These are phyloP conservation scores for Siniperca knerii DNA, from an alignment of 2,113 vertebrate species.

Conservation along the genomic window DNA sequence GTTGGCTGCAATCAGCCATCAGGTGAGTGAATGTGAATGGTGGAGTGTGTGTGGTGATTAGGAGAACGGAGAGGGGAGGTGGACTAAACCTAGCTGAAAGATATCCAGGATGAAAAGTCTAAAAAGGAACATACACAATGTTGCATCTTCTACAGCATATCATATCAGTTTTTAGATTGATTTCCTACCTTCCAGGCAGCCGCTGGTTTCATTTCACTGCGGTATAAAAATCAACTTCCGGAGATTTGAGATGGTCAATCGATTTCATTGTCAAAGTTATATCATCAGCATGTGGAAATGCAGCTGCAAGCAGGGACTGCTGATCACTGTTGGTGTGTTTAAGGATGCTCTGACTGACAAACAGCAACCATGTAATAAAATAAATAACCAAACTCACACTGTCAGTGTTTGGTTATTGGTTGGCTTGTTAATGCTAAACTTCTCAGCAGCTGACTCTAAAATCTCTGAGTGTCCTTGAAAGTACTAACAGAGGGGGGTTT, in stretches of 20 bases:
- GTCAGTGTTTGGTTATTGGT: slow-evolving; percentile 14
- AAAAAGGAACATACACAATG: neutral
- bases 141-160: neutral
- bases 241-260: slow-evolving; percentile 26
- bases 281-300: neutral
- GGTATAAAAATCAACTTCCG: slow-evolving; percentile 5
- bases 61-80: neutral
- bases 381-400: neutral
- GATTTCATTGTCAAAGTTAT: slow-evolving; percentile 9
- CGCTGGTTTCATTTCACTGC: slow-evolving; percentile 17
- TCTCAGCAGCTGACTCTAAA: slow-evolving; percentile 7
- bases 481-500: neutral
- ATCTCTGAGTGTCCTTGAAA: slow-evolving; percentile 43
- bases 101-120: neutral
- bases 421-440: neutral
- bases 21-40: slow-evolving; percentile 64
- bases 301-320: neutral
- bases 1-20: slow-evolving; percentile 71
- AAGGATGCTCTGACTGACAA: neutral
- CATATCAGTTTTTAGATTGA: slow-evolving; percentile 13
- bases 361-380: neutral
- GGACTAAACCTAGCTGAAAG: slow-evolving; percentile 6
- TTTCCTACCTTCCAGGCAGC: slow-evolving; percentile 18
- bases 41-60: slow-evolving; percentile 42
- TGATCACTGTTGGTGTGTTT: neutral